These are phyloP conservation scores for Drepanosiphum platanoidis DNA, from an alignment of 2,888 invertebrate species.

Conservation along the genomic window DNA sequence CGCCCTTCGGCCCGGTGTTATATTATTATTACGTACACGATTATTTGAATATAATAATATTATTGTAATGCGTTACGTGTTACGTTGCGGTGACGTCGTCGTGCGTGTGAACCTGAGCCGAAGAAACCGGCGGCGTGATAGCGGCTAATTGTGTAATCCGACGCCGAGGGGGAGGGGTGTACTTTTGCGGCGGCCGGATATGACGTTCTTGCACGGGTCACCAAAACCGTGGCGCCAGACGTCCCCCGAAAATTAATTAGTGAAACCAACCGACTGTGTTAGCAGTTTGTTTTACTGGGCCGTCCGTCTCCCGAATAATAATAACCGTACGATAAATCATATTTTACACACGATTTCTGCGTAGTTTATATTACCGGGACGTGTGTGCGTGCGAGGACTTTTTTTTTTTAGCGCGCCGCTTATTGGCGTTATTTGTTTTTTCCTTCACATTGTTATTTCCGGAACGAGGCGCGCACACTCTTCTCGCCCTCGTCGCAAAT, in stretches of 20 bases:
- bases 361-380: neutral
- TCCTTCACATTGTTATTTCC: too few species aligned
- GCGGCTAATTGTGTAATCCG: conserved; percentile 60
- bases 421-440: too few species aligned
- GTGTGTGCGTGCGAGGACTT: neutral
- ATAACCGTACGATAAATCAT: neutral
- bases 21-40: neutral
- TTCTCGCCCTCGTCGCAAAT: too few species aligned
- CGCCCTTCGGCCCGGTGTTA: too few species aligned
- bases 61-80: too few species aligned
- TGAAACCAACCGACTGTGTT: conserved; percentile 50
- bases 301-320: conserved; percentile 17
- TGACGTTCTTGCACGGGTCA: conserved; percentile 57
- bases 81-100: neutral
- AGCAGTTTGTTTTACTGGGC: conserved; percentile 37
- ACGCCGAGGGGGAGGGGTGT: conserved; percentile 22
- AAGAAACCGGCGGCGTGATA: conserved; percentile 16
- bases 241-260: conserved; percentile 59
- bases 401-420: too few species aligned
- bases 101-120: conserved; percentile 18
- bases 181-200: conserved; percentile 48
- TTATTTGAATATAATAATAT: too few species aligned
- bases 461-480: too few species aligned
- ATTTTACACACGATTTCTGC: neutral
- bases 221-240: conserved; percentile 57